Conservation (phyloP, 2,797 vertebrate species). For the Mormyrops boulengeri region DNA sequence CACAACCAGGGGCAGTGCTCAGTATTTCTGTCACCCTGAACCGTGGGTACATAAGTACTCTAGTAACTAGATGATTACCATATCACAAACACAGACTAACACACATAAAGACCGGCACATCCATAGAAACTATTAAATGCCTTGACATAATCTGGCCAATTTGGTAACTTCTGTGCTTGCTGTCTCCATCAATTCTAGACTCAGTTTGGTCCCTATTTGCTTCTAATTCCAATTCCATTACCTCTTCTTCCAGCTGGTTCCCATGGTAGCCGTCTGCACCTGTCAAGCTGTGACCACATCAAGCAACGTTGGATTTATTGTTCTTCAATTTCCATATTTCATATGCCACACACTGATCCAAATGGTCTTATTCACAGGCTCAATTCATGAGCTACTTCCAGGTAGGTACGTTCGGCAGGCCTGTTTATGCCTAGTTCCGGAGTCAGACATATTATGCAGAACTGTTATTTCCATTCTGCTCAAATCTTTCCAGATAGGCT, state of each 20-base stretch:
- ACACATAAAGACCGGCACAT: neutral
- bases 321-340: slow-evolving; percentile 14
- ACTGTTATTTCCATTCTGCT: neutral
- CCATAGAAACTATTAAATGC: neutral
- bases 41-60: neutral
- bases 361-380: neutral
- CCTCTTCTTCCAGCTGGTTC: neutral
- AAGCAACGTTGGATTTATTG: neutral
- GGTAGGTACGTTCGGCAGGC: neutral
- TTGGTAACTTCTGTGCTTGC: neutral
- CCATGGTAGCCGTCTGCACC: slow-evolving; percentile 6
- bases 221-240: neutral
- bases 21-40: neutral
- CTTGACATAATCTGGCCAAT: neutral
- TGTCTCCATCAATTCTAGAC: neutral
- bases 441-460: neutral
- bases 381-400: neutral
- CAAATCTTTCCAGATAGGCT: neutral
- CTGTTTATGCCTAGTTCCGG: neutral
- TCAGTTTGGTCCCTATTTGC: neutral
- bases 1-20: neutral
- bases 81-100: neutral
- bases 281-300: slow-evolving; percentile 1
- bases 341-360: neutral
- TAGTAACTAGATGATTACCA: neutral